A percentile compares a stretch with the other conserved stretches of the same genome.
These are phyloP conservation scores for Lasioglossum morio DNA, from an alignment of 2,888 invertebrate species.

Conservation along the genomic window DNA sequence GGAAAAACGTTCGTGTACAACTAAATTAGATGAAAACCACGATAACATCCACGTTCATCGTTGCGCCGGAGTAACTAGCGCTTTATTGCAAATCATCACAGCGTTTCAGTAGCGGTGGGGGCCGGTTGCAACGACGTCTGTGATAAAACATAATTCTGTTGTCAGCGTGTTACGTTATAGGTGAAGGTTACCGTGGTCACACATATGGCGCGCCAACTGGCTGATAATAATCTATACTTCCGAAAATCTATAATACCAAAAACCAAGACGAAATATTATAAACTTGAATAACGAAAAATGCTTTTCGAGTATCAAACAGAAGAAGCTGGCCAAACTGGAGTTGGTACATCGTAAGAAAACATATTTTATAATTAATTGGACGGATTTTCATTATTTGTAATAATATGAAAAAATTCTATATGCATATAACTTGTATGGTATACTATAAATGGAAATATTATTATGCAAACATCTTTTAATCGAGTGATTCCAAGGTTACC, in stretches of 20 bases:
- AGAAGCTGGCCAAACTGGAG: not conserved
- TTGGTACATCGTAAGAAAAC: not conserved
- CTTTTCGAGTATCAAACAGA: not conserved
- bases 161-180: conserved; percentile 43
- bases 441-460: too few species aligned
- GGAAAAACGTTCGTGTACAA: too few species aligned
- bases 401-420: too few species aligned
- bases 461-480: too few species aligned
- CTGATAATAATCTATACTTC: conserved; percentile 18
- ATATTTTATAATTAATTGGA: not conserved
- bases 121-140: conserved; percentile 39
- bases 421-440: too few species aligned
- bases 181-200: conserved; percentile 55
- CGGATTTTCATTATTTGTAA: too few species aligned
- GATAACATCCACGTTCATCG: conserved; percentile 22
- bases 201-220: conserved; percentile 30
- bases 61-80: conserved; percentile 9
- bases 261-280: conserved; percentile 8
- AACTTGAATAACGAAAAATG: not conserved
- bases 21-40: conserved; percentile 11
- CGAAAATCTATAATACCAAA: not conserved
- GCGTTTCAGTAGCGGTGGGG: conserved; percentile 32
- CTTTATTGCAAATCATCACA: conserved; percentile 16
- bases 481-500: too few species aligned
- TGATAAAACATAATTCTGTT: conserved; percentile 46